Evolutionary conservation across 2,797 vertebrate species (phyloP), one percentile per base, ranked within the genome.

Genomic region (Taeniopygia guttata): DNA sequence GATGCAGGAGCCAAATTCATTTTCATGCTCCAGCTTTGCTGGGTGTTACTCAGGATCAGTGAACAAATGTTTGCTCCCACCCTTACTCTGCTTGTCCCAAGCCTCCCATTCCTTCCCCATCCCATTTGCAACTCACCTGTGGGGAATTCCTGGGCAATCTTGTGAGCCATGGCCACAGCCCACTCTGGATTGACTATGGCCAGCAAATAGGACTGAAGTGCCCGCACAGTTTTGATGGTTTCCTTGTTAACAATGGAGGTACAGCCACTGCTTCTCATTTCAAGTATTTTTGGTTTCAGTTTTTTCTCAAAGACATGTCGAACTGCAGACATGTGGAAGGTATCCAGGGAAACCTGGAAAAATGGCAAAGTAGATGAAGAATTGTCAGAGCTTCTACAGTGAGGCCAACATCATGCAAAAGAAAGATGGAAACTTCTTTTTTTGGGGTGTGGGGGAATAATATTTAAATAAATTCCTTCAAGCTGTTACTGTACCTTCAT

Each of bases 81-180:
- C 21, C 16, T 45, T 0, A 1, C 32, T 74, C 62, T 55, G 67
- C 17, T 27, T 30, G 34, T 15, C 25, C 68, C 36, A 8, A 26
- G 26, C 9, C 27, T 42, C 7, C 22, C 12, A 9, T 2, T 43
- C 22, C 16, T 67, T 72, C n/a, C n/a, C 43, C 43, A 51, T 5
- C 23, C 18, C 21, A 10, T 20, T 1, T 11, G 30, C 1, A 27
- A 7, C 42, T 27, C 55, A 99, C 99, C 99, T 97, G 98, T 97
- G 11, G 99, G 99, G 86, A 99, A 97, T 52, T 99, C 99, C 97
- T 99, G 99, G 64, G 98, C 97, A 75, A 99, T 98, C 91, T 97
- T 99, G 97, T 99, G 98, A 62, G 99, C 98, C 0, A 99, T 99
- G 67, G 99, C 99, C 10, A 98, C 98, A 1, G 99, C 99, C 98